A percentile compares a stretch with the other conserved stretches of the same genome.
These are phyloP conservation scores for Galerucella calmariensis DNA, from an alignment of 2,888 invertebrate genomes.

Conservation along the genomic window DNA sequence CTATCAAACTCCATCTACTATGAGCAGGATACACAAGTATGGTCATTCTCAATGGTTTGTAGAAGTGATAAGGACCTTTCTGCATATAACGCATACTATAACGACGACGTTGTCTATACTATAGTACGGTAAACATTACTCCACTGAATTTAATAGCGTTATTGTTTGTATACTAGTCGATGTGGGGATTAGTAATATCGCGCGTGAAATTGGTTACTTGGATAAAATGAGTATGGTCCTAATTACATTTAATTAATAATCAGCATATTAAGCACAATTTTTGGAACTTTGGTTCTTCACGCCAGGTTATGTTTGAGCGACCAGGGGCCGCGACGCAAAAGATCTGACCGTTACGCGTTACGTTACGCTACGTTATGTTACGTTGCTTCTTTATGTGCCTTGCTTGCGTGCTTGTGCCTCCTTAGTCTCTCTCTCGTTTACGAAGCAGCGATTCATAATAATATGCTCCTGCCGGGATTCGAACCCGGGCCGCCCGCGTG, in stretches of 20 bases:
- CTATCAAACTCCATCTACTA: conserved; percentile 32
- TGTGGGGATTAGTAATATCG: background rate
- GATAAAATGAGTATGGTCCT: background rate
- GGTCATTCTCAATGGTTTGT: conserved; percentile 23
- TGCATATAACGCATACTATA: conserved; percentile 14
- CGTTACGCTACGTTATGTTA: too few relatives aligned
- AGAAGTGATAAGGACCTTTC: conserved; percentile 33
- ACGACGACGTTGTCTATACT: conserved; percentile 19
- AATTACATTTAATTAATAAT: background rate
- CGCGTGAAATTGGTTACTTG: background rate
- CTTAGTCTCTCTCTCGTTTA: too few relatives aligned
- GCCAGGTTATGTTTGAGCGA: too few relatives aligned
- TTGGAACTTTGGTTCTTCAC: too few relatives aligned
- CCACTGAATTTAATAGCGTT: conserved; percentile 6
- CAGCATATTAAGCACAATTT: too few relatives aligned
- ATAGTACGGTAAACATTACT: conserved; percentile 3
- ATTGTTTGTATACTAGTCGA: background rate
- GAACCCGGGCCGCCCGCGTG: too few relatives aligned
- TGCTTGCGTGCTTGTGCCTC: too few relatives aligned
- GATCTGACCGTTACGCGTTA: too few relatives aligned
- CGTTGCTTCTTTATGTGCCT: too few relatives aligned
- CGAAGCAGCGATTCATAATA: too few relatives aligned
- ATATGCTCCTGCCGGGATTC: too few relatives aligned
- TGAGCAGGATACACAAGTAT: conserved; percentile 23
- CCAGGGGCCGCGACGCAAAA: too few relatives aligned